Evolutionary conservation across 2,888 invertebrate species (phyloP).

Genomic region (Stenodera caucasica): DNA sequence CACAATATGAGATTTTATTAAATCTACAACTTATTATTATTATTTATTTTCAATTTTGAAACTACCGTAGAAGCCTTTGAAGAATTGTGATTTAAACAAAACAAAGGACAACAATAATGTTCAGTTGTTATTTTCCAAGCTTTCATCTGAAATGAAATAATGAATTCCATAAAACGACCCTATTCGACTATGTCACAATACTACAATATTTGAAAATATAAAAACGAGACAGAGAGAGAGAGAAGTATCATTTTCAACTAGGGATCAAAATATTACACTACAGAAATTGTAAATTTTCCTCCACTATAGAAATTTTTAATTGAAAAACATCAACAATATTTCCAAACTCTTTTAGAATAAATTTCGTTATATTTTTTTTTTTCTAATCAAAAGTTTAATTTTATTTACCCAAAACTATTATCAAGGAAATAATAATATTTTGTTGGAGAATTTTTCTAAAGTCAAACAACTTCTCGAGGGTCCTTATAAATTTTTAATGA

Average conservation of each 20-base stretch:
- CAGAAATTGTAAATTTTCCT: too few species aligned
- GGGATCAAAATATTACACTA: background rate
- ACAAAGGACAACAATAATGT: background rate
- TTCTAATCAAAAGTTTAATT: background rate
- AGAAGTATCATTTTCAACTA: too few species aligned
- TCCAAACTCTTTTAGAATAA: too few species aligned
- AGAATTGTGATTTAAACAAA: too few species aligned
- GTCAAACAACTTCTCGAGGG: background rate
- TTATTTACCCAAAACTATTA: background rate
- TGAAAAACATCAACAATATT: background rate
- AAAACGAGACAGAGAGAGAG: too few species aligned
- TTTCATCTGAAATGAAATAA: background rate
- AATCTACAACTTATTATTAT: too few species aligned
- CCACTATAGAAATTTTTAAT: background rate
- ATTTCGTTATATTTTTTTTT: too few species aligned
- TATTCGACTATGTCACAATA: background rate
- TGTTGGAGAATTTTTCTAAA: background rate
- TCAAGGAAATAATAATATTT: background rate
- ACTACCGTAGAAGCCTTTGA: too few species aligned
- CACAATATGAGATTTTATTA: too few species aligned
- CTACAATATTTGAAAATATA: background rate
- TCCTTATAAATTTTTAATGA: background rate
- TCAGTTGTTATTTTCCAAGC: background rate
- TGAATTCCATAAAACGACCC: background rate
- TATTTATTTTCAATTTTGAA: too few species aligned